Percentiles rank a stretch among this genome's conserved stretches.
Conservation (phyloP, 2,113 vertebrate species). For the Nesoenas mayeri region DNA sequence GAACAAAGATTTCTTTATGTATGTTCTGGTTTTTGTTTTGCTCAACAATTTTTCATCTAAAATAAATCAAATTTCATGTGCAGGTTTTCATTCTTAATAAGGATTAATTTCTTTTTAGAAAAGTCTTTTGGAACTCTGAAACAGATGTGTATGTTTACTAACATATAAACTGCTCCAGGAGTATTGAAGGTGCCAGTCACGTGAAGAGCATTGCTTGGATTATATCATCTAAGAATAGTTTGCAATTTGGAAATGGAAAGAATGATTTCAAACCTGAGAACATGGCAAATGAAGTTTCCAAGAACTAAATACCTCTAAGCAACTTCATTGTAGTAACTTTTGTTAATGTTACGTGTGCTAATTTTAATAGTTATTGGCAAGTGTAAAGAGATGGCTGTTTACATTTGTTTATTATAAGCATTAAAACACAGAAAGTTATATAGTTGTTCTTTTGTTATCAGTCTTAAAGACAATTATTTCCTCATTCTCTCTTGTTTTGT, state of each 20-base stretch:
- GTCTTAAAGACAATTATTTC: background rate
- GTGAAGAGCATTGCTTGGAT: background rate
- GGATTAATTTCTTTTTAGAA: background rate
- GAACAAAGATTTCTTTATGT: background rate
- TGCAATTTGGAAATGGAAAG: background rate
- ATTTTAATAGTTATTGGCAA: background rate
- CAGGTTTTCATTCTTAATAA: background rate
- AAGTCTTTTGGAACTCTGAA: background rate
- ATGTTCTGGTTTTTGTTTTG: background rate
- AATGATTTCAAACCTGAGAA: background rate
- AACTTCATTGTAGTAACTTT: background rate
- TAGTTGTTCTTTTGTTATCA: background rate
- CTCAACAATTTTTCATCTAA: background rate
- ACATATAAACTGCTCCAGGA: background rate
- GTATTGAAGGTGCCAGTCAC: background rate
- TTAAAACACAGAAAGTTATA: background rate
- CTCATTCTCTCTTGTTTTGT: background rate
- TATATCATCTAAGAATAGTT: background rate
- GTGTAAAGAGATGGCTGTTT: background rate
- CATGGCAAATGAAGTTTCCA: background rate
- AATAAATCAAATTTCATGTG: background rate
- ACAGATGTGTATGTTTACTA: background rate
- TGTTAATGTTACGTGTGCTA: background rate
- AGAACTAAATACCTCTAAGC: background rate
- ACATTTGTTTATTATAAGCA: background rate